These are phyloP conservation scores for Panagrolaimus sp. DNA, from an alignment of 1,140 invertebrate genomes.

Conservation along the genomic window DNA sequence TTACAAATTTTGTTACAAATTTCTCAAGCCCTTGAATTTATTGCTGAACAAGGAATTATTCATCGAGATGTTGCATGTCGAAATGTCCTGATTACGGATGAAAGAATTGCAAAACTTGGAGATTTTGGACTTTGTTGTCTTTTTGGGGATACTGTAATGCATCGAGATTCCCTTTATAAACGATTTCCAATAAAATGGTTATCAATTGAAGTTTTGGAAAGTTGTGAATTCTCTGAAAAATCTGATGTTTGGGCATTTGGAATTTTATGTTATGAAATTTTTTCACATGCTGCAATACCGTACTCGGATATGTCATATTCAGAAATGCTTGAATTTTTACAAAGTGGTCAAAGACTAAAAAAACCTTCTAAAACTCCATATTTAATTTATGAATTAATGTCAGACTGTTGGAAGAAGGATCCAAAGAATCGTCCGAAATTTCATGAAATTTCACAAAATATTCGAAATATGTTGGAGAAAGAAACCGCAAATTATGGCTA, in stretches of 20 bases:
- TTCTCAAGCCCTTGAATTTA: no score
- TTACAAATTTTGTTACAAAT: no score
- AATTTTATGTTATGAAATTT: slow-evolving; percentile 19
- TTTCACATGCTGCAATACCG: slow-evolving; percentile 11
- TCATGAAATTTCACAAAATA: slow-evolving; percentile 9
- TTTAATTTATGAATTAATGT: slow-evolving; percentile 28
- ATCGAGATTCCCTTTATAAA: slow-evolving; percentile 12
- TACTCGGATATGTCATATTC: slow-evolving; percentile 16
- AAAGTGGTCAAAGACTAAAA: slow-evolving; percentile 18
- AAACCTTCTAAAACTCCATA: slow-evolving; percentile 19
- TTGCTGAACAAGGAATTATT: neutral
- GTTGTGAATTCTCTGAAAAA: slow-evolving; percentile 14
- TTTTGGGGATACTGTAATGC: neutral
- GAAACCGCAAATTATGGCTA: slow-evolving; percentile 24
- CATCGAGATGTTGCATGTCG: slow-evolving; percentile 8
- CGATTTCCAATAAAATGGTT: slow-evolving; percentile 24
- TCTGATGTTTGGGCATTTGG: slow-evolving; percentile 21
- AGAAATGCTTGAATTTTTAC: slow-evolving; percentile 9
- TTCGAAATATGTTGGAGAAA: slow-evolving; percentile 21
- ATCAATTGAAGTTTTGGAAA: slow-evolving; percentile 11
- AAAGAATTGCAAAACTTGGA: slow-evolving; percentile 16
- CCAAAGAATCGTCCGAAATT: slow-evolving; percentile 24
- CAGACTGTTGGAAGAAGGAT: slow-evolving; percentile 25
- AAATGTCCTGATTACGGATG: slow-evolving; percentile 5
- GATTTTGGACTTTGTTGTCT: slow-evolving; percentile 21